Evolutionary conservation across 2,797 vertebrate species (phyloP), one percentile per base, ranked within the genome.

Genomic region (Gymnopithys bicolor): DNA sequence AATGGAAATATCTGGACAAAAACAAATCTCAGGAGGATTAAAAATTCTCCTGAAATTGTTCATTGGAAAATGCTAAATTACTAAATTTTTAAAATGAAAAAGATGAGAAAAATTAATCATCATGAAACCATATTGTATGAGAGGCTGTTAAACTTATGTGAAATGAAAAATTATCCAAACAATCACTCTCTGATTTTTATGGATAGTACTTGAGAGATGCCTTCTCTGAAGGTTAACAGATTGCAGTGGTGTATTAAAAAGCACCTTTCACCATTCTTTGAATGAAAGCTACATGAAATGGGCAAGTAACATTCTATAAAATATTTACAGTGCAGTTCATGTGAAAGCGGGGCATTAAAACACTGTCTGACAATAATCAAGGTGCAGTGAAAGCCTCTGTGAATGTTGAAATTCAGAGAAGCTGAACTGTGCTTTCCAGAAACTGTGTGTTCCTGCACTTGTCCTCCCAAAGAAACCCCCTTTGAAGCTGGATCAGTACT

Each of bases 311-410:
- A 35, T 84, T 81, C 81, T 49, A 76, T 94, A 46, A 93, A 94
- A 94, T 76, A 93, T 95, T 96, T 94, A 90, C 28, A 66, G 13
- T 67, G 37, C 48, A 33, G 63, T 77, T 84, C 24, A 52, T 25
- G 4, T 52, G 37, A 78, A 74, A 87, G 56, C 35, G 39, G 27
- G 41, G 67, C 43, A 51, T 48, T 63, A 30, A 71, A 88, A 90
- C 55, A 51, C 43, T 75, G 4, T 23, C 49, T 76, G 70, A 39
- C 52, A 76, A 7, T 53, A 74, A 71, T 53, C n/a, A 45, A n/a
- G 0, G 5, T 64, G 69, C 39, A 68, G 28, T 59, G 74, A 60
- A 70, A 66, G 24, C 11, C 8, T 11, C 9, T 62, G 64, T 2
- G 19, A 75, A 53, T 35, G 33, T 18, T 19, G 69, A 62, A 70